Evolutionary conservation across 2,113 vertebrate species (phyloP), one percentile per base, ranked within the genome.

Genomic region (Todiramphus chloris): DNA sequence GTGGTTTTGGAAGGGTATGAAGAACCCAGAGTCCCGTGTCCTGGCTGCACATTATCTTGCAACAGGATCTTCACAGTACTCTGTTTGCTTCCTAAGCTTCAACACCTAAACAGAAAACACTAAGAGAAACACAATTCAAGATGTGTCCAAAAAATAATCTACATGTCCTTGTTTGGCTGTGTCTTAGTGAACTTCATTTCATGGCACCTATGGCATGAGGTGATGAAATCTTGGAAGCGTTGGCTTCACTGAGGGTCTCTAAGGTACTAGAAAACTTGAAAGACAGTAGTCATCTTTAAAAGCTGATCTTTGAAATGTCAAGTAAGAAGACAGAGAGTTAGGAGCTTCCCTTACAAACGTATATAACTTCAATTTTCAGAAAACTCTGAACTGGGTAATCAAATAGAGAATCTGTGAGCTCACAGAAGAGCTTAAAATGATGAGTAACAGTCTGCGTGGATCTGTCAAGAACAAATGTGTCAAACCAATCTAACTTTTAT

Each of bases 401-500:
- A 93, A 89, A 91, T 89, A 89, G 70, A 63, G 72, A 79, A 23
- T 79, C 75, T 77, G 68, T 83, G 87, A 83, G 89, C 81, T 91
- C 89, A 87, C 55, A 67, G 89, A 80, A 44, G 73, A 93, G 33
- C 72, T 77, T 51, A 76, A 76, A 89, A 76, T 77, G 83, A 89
- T 89, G 77, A 95, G 89, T 81, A 96, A 83, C 41, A 86, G 89
- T 77, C 93, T 70, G 55, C 66, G 87, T 77, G 80, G 76, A 94
- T 94, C 91, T 95, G 89, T 95, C 92, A 95, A 91, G 79, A 94
- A 87, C 70, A 93, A 91, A 88, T 87, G 91, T 88, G 89, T 95
- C 92, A 95, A 76, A 85, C 59, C 68, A 90, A 95, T 69, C 88
- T 88, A 74, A 93, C 93, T 90, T 92, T 86, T 72, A 77, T 93